These are phyloP conservation scores for Ceuthmochares aereus DNA, from an alignment of 2,113 vertebrate genomes.

Conservation along the genomic window DNA sequence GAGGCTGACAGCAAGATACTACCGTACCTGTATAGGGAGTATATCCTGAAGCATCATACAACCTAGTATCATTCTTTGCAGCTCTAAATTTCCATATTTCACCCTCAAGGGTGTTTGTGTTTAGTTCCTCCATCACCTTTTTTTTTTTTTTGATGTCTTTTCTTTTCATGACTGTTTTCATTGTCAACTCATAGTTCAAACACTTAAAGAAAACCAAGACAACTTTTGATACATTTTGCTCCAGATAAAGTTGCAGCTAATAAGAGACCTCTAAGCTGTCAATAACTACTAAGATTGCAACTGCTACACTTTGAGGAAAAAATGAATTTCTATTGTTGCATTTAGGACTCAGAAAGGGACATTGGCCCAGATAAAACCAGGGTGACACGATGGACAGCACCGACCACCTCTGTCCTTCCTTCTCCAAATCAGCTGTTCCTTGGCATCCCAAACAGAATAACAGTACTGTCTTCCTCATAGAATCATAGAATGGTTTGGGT, in stretches of 20 bases:
- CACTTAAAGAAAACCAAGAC: background rate
- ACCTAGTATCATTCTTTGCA: background rate
- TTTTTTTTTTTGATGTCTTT: background rate
- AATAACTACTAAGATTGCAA: background rate
- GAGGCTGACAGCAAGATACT: background rate
- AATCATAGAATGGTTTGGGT: too few species aligned
- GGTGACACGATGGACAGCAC: rapidly evolving
- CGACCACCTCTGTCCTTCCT: background rate
- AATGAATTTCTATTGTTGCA: background rate
- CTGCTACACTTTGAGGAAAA: background rate
- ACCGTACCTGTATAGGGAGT: background rate
- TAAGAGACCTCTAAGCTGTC: background rate
- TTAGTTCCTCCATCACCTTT: background rate
- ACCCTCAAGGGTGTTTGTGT: background rate
- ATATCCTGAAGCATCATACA: background rate
- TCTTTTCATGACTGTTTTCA: background rate
- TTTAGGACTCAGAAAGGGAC: background rate
- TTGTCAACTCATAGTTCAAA: background rate
- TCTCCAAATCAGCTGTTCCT: background rate
- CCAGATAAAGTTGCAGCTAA: background rate
- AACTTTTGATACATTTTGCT: background rate
- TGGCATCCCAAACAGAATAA: background rate
- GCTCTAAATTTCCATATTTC: background rate
- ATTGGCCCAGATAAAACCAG: background rate
- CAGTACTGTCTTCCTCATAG: too few species aligned